phyloP scores from a whole-genome alignment of 2,888 invertebrate genomes.

The Drosophila macrothrix region DNA sequence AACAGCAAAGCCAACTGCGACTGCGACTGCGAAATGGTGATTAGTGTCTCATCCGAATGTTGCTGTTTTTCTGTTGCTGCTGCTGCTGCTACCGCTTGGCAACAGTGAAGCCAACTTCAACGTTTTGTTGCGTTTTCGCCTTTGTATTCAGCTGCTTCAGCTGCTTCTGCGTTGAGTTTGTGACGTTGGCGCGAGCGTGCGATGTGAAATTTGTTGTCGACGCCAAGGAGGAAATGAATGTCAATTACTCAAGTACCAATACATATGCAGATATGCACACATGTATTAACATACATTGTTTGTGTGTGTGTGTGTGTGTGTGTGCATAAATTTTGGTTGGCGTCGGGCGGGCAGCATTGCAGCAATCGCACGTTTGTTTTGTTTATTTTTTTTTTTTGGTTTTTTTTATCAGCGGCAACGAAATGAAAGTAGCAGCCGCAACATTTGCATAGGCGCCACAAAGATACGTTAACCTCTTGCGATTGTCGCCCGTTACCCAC shows the following conservation, averaged over 20 bases:
- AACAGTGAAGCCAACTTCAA: constrained; percentile 47
- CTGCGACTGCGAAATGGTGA: constrained; percentile 27
- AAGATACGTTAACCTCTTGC: constrained; percentile 63
- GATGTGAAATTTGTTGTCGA: constrained; percentile 32
- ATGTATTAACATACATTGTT: background rate
- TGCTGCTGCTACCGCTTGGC: constrained; percentile 52
- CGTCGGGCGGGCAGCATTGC: constrained; percentile 41
- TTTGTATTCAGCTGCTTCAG: constrained; percentile 16
- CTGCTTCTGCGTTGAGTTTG: constrained; percentile 15
- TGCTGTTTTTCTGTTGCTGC: constrained; percentile 1
- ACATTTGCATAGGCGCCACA: constrained; percentile 69
- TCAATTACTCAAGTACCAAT: constrained; percentile 63
- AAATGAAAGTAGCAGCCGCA: constrained; percentile 62
- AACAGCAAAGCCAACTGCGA: constrained; percentile 26
- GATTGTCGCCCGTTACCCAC: constrained; percentile 41
- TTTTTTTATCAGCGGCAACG: constrained; percentile 36
- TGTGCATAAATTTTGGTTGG: constrained; percentile 19
- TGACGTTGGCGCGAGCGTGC: constrained; percentile 30
- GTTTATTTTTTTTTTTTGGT: constrained; percentile 7
- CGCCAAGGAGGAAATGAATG: constrained; percentile 71
- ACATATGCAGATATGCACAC: constrained; percentile 27
- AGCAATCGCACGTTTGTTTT: constrained; percentile 52
- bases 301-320: background rate
- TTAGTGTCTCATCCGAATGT: constrained; percentile 26
- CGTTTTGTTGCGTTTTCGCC: constrained; percentile 20